Percentiles rank a stretch among this genome's conserved stretches.
Conservation (phyloP, 64 coral and sea anemone genomes). For the Actinia tenebrosa region DNA sequence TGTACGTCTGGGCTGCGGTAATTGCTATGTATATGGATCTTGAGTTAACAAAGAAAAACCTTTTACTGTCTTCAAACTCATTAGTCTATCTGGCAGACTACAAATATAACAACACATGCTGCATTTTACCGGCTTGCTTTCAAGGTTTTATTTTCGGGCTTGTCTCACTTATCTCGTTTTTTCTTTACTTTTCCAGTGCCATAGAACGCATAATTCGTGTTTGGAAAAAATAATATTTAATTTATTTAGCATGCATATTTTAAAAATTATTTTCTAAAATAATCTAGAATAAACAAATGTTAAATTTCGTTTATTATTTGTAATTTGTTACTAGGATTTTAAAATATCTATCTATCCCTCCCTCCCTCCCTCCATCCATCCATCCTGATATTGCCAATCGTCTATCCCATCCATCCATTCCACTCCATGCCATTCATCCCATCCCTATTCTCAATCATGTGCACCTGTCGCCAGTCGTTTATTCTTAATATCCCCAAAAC, state of each 20-base stretch:
- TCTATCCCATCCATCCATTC: too few species aligned
- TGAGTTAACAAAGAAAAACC: neutral
- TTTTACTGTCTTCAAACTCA: neutral
- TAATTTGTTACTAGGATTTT: too few species aligned
- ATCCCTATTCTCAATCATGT: too few species aligned
- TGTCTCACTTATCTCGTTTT: neutral
- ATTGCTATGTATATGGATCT: neutral
- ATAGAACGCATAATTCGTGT: neutral
- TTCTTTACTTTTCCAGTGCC: neutral
- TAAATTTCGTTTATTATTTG: neutral
- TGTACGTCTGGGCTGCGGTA: neutral
- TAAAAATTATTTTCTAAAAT: too few species aligned
- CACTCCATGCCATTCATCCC: too few species aligned
- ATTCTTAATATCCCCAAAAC: too few species aligned
- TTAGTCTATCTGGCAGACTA: neutral
- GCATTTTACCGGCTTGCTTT: neutral
- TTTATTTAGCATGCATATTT: too few species aligned
- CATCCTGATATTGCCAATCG: neutral
- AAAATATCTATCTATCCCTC: neutral
- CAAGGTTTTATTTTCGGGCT: neutral
- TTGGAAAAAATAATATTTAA: neutral
- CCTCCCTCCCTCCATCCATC: neutral
- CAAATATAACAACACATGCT: neutral
- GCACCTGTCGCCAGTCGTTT: too few species aligned
- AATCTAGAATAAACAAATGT: neutral